phyloP scores from a whole-genome alignment of 2,888 invertebrate genomes.

The Synergus gifuensis region DNA sequence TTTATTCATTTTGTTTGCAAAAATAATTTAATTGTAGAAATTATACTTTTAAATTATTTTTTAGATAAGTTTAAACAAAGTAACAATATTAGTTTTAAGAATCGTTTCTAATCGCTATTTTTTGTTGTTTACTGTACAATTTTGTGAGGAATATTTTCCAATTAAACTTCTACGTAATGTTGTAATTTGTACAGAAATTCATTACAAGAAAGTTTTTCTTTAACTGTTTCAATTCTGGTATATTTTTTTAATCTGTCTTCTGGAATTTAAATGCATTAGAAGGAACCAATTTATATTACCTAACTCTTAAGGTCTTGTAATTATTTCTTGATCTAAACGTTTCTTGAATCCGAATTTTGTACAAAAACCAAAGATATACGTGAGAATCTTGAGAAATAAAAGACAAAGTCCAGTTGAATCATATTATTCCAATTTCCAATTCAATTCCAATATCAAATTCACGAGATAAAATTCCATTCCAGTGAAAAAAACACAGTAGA shows the following conservation, averaged over 20 bases:
- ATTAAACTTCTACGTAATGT: not conserved
- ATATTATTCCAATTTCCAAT: not conserved
- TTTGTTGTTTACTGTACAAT: not conserved
- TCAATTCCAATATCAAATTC: not conserved
- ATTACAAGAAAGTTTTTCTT: not conserved
- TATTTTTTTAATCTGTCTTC: not conserved
- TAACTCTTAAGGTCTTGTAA: not conserved
- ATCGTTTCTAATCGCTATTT: not conserved
- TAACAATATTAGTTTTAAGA: not conserved
- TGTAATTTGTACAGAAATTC: not conserved
- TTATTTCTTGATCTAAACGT: not conserved
- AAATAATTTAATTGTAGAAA: not conserved
- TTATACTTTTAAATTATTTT: not conserved
- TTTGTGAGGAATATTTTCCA: not conserved
- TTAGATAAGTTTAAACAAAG: not conserved
- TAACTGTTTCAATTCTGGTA: not conserved
- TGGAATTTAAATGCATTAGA: not conserved
- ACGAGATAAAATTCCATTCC: not conserved
- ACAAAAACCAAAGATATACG: not conserved
- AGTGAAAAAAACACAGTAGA: too few relatives aligned
- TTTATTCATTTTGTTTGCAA: too few relatives aligned
- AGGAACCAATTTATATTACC: not conserved
- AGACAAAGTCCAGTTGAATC: not conserved
- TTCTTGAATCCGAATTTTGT: not conserved
- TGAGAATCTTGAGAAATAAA: constrained; percentile 2